Evolutionary conservation across 2,797 vertebrate species (phyloP), one percentile per base, ranked within the genome.

Genomic region (Oryzias dopingdopingensis): DNA sequence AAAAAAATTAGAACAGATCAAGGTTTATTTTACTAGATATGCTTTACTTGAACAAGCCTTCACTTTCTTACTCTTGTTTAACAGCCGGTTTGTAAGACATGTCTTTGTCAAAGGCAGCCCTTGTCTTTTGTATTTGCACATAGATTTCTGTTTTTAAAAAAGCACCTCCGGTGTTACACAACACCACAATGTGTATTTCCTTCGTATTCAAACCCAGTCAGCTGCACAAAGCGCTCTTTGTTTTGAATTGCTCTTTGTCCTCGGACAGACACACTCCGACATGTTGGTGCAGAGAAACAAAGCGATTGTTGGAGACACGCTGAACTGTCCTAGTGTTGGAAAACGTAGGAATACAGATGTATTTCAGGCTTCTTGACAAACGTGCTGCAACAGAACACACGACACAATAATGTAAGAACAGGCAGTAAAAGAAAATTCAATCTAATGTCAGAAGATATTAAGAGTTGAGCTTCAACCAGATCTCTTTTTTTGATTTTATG

Each of bases 401-500:
- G 18, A 79, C 67, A 53, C 74, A 83, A 76, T 73, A 79, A 80
- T 70, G 67, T 79, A 80, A 70, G 51, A 72, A 76, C 72, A 58
- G 14, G 74, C 29, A 10, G 7, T 32, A 32, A 8, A 32, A 10
- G 7, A 32, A 32, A 12, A 10, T 37, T 26, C 26, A 26, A 26
- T 6, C 6, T 5, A 1, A 26, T 26, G 3, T 22, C 20, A 22
- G 20, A 22, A 22, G 3, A 22, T 26, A 26, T 6, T 1, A 29
- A 64, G 75, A 76, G 74, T 86, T 75, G 85, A 83, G 86, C 90
- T 90, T 86, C 88, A 84, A 85, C 86, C 77, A 72, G 81, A 88
- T 80, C 82, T 82, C 73, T 54, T 77, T 57, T 65, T 81, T 62
- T 13, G 2, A 37, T 37, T 74, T 80, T 82, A 75, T 76, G 82